A percentile compares a stretch with the other conserved stretches of the same genome.
Conservation (phyloP, 2,888 invertebrate species). For the Standfussiana lucernea region DNA sequence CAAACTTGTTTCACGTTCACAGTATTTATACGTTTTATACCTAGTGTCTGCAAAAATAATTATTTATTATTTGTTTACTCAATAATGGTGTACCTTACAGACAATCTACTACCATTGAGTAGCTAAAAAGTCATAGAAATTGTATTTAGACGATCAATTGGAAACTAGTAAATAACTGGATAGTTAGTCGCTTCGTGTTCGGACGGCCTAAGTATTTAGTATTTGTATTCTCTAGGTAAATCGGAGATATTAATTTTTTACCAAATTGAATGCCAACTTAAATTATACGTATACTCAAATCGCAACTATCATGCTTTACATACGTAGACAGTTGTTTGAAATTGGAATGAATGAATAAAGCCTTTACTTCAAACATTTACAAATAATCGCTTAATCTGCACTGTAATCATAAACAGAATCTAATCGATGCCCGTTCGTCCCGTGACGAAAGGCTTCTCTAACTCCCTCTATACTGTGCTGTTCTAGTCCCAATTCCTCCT, state of each 20-base stretch:
- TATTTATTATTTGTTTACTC: neutral
- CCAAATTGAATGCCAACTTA: neutral
- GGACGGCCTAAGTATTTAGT: too few relatives aligned
- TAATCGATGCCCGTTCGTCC: too few relatives aligned
- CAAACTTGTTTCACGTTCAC: slow-evolving; percentile 1
- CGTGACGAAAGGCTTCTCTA: too few relatives aligned
- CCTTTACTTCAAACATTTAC: too few relatives aligned
- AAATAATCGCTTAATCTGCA: too few relatives aligned
- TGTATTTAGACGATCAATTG: neutral
- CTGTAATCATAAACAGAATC: too few relatives aligned
- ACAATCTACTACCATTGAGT: neutral
- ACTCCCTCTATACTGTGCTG: too few relatives aligned
- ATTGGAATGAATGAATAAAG: too few relatives aligned
- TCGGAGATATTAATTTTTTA: neutral
- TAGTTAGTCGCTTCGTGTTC: neutral
- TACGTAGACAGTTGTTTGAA: neutral
- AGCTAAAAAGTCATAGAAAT: neutral
- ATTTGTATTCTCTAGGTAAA: too few relatives aligned
- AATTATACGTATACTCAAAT: neutral
- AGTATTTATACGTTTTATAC: neutral
- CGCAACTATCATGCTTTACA: neutral
- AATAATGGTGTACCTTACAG: neutral
- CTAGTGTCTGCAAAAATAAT: neutral
- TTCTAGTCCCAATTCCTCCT: too few relatives aligned
- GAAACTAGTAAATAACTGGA: neutral